Evolutionary conservation across 2,113 vertebrate species (phyloP), one percentile per base, ranked within the genome.

Genomic region (Amazona vittata): DNA sequence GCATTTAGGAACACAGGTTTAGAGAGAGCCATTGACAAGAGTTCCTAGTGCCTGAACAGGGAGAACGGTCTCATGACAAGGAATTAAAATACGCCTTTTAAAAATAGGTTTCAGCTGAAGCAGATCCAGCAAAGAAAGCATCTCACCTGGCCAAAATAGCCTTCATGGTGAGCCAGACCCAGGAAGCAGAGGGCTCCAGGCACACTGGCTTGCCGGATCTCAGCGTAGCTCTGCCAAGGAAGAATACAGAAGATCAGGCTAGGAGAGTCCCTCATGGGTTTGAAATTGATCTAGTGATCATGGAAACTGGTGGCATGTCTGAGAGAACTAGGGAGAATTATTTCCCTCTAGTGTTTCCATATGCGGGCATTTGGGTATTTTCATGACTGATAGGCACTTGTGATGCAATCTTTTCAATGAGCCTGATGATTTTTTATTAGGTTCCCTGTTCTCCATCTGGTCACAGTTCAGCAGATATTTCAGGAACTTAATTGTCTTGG

Each of bases 161-260:
- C 44, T 81, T 52, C 19, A 93, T 16, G 3, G 77, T 4, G 64
- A 89, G 95, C 59, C 9, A 8, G n/a, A 97, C 91, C 97, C 98
- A 97, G 28, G 59, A 49, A 6, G n/a, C 75, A 5, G 94, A 15
- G n/a, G 97, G 96, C 29, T 98, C 50, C 70, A 98, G n/a, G 6
- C 98, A 98, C 28, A 95, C 74, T 2, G 24, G 12, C 15, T 46
- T 63, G 41, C 87, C 91, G 0, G 35, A 81, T 12, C 14, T 8
- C n/a, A 97, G 90, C 0, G 11, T 94, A 18, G 94, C 97, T 83
- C 98, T 98, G 89, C 89, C 83, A 12, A 83, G 24, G 77, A 43
- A 33, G 11, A 63, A 47, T 17, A 35, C 12, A 49, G 52, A 12
- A 17, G 24, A 17, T 29, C 8, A 10, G 37, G 46, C 20, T 5